These are phyloP conservation scores for Piprites chloris DNA, from an alignment of 2,113 vertebrate species.

Conservation along the genomic window DNA sequence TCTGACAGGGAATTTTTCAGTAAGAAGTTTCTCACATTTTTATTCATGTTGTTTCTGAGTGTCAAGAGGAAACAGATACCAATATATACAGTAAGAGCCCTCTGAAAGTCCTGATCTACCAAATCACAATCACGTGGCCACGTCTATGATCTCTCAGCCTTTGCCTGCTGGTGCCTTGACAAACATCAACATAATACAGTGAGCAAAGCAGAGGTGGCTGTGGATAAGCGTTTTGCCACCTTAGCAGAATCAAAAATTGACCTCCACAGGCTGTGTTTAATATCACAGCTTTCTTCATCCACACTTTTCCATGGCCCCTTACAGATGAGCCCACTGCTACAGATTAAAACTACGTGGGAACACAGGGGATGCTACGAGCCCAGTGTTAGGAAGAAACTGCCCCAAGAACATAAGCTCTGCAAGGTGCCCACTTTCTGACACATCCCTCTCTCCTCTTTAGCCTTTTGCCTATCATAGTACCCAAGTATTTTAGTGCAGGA, in stretches of 20 bases:
- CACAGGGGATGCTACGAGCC: neutral
- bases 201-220: neutral
- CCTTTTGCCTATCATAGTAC: neutral
- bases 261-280: neutral
- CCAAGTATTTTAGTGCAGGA: neutral
- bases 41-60: neutral
- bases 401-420: neutral
- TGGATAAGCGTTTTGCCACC: neutral
- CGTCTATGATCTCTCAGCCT: neutral
- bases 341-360: neutral
- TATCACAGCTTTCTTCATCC: neutral
- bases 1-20: neutral
- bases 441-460: neutral
- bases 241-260: neutral
- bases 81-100: neutral
- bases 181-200: neutral
- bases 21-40: neutral
- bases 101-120: neutral
- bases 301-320: neutral
- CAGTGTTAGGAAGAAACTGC: rapidly evolving
- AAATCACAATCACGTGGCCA: neutral
- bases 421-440: neutral
- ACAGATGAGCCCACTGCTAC: neutral
- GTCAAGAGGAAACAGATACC: neutral
- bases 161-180: neutral